Evolutionary conservation across 2,888 invertebrate genomes (phyloP).

Genomic region (Myopa tessellatipennis): DNA sequence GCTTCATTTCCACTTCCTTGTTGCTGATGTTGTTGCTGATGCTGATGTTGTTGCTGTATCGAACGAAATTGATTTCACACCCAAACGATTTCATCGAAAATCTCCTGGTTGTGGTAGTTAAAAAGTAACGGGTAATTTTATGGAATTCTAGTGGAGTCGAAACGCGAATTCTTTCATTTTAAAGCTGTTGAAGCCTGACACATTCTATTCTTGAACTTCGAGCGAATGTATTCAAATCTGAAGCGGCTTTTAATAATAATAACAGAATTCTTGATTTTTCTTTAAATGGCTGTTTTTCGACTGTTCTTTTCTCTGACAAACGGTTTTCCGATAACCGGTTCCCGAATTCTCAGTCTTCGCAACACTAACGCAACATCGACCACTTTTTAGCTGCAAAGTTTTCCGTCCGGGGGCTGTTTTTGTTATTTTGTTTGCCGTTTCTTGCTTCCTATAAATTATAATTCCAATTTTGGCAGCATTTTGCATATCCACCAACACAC

Average conservation of each 20-base stretch:
- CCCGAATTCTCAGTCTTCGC: not conserved
- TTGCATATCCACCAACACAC: slow-evolving; percentile 14
- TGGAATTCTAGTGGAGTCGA: too few relatives aligned
- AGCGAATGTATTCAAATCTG: too few relatives aligned
- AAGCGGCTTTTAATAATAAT: too few relatives aligned
- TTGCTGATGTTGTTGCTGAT: not conserved
- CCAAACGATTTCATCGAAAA: slow-evolving; percentile 44
- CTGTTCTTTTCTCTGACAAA: too few relatives aligned
- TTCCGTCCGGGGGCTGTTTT: slow-evolving; percentile 2
- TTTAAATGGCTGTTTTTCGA: too few relatives aligned
- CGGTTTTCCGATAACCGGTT: too few relatives aligned
- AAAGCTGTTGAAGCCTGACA: too few relatives aligned
- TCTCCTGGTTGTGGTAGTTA: too few relatives aligned
- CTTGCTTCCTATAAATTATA: not conserved
- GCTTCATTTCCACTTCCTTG: slow-evolving; percentile 7
- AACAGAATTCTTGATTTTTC: too few relatives aligned
- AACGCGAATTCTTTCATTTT: too few relatives aligned
- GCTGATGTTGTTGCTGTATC: slow-evolving; percentile 40
- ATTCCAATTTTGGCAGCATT: slow-evolving; percentile 27
- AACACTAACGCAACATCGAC: not conserved
- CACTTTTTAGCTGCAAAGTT: not conserved
- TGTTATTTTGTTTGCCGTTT: not conserved
- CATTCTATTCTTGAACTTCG: too few relatives aligned
- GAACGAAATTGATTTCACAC: slow-evolving; percentile 53
- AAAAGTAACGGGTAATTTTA: too few relatives aligned